These are phyloP conservation scores for Tenualosa ilisha DNA, from an alignment of 2,797 vertebrate species.

Conservation along the genomic window DNA sequence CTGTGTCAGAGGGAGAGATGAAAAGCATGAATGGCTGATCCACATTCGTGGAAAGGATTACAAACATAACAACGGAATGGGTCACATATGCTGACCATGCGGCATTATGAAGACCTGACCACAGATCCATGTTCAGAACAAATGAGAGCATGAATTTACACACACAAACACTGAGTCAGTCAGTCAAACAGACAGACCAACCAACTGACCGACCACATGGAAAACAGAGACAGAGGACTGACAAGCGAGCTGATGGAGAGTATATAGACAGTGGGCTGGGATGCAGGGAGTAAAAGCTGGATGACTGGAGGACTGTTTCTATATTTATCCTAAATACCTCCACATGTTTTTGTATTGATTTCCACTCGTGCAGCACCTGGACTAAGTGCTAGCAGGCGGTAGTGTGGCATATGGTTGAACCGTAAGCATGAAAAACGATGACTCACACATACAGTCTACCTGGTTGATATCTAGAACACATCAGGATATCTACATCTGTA, in stretches of 20 bases:
- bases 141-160: not conserved
- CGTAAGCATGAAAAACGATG: too few species aligned
- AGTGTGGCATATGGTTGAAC: too few species aligned
- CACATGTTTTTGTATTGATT: not conserved
- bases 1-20: not conserved
- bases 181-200: not conserved
- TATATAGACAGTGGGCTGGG: not conserved
- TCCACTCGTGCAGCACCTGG: not conserved
- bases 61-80: not conserved
- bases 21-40: not conserved
- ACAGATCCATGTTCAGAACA: conserved; percentile 7
- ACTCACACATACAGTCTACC: too few species aligned
- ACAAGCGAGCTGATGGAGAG: not conserved
- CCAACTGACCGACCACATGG: not conserved
- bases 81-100: conserved; percentile 7
- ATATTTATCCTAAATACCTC: not conserved
- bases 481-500: too few species aligned
- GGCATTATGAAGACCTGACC: not conserved
- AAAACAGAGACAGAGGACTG: not conserved
- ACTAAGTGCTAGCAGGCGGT: too few species aligned
- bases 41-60: not conserved
- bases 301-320: not conserved
- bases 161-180: not conserved
- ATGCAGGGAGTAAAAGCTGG: not conserved
- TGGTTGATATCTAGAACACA: too few species aligned